Percentiles rank a stretch among this genome's conserved stretches.
phyloP scores from a whole-genome alignment of 2,113 vertebrate species.

The Chaetorhynchus papuensis region DNA sequence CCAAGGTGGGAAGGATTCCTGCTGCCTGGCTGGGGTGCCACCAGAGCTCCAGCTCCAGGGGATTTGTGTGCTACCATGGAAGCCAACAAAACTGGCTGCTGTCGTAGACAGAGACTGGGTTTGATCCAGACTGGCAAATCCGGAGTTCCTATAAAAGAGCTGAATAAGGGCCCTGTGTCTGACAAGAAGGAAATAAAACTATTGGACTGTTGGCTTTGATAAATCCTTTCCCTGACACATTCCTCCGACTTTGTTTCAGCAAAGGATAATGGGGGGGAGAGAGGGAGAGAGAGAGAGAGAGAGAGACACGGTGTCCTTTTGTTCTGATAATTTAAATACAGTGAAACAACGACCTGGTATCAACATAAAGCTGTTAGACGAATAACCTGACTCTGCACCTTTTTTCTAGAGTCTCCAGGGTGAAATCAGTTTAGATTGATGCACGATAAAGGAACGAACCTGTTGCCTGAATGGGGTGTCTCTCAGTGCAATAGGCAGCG shows the following conservation, averaged over 20 bases:
- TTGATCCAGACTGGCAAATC: constrained; percentile 5
- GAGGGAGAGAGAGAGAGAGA: not conserved
- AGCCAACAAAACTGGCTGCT: not conserved
- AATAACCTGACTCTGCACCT: constrained; percentile 8
- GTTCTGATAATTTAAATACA: constrained; percentile 30
- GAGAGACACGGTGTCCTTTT: not conserved
- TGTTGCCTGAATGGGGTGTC: not conserved
- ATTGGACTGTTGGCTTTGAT: constrained; percentile 39
- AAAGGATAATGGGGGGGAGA: not conserved
- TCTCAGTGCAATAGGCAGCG: constrained; percentile 8
- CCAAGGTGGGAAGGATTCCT: not conserved
- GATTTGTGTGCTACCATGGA: not conserved
- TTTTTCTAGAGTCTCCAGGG: not conserved
- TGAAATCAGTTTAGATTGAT: constrained; percentile 45
- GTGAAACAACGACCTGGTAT: not conserved
- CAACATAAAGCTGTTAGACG: constrained; percentile 12
- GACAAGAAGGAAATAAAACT: constrained; percentile 47
- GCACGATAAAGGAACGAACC: not conserved
- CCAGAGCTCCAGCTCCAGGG: not conserved
- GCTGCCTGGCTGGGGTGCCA: not conserved
- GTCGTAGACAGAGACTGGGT: not conserved
- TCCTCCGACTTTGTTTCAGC: constrained; percentile 30
- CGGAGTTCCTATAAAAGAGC: not conserved
- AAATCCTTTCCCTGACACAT: constrained; percentile 32
- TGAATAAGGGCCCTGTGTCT: not conserved